Evolutionary conservation across 2,113 vertebrate species (phyloP).

Genomic region (Trematomus loennbergii): DNA sequence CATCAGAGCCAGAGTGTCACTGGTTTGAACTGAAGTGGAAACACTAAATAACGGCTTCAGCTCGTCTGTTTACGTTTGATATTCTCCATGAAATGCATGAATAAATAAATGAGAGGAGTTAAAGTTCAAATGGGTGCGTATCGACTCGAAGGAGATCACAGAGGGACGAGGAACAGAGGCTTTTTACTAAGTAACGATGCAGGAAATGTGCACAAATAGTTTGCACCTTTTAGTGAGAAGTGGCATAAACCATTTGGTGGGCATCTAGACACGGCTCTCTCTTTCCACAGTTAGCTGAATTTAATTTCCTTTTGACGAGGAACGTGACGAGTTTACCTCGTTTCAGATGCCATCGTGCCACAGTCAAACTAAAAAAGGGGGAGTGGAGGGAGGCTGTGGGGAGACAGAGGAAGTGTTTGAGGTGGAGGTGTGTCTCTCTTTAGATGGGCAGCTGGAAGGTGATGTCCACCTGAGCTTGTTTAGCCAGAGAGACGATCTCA

Average conservation of each 20-base stretch:
- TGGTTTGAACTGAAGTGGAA: no score
- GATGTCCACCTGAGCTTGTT: slow-evolving; percentile 96
- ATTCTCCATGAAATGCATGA: not conserved
- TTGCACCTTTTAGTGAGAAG: no score
- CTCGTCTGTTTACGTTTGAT: not conserved
- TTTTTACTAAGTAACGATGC: no score
- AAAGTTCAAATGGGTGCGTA: slow-evolving; percentile 54
- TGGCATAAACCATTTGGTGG: no score
- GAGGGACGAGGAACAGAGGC: not conserved
- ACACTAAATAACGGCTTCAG: slow-evolving; percentile 26
- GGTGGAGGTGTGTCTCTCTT: slow-evolving; percentile 64
- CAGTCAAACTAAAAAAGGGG: slow-evolving; percentile 5
- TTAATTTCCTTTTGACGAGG: no score
- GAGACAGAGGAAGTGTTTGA: not conserved
- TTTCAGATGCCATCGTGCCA: slow-evolving; percentile 36
- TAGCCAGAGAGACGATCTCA: slow-evolving; percentile 95
- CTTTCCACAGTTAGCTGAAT: no score
- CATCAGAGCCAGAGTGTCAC: no score
- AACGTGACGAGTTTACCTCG: not conserved
- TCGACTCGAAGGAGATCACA: slow-evolving; percentile 10
- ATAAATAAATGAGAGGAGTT: not conserved
- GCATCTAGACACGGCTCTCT: no score
- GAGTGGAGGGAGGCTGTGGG: not conserved
- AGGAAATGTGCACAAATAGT: no score
- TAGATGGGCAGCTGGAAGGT: slow-evolving; percentile 98